Percentiles rank a stretch among this genome's conserved stretches.
phyloP scores from a whole-genome alignment of 2,888 invertebrate species.

The Pantelozetes paolii region DNA sequence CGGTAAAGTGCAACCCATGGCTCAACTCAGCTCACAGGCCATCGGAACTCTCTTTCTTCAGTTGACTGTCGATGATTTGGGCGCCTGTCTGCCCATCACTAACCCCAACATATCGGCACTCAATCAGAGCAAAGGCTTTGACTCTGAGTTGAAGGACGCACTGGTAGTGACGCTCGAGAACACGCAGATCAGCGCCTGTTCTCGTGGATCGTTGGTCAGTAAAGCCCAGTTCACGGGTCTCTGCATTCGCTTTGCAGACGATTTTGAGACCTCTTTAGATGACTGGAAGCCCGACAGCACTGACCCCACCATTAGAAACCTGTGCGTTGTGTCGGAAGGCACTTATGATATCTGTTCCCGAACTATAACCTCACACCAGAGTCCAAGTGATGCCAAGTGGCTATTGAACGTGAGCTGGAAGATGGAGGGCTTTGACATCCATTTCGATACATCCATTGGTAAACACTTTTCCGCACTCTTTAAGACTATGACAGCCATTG shows the following conservation, averaged over 20 bases:
- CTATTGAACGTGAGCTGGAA: constrained; percentile 96
- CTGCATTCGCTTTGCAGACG: constrained; percentile 91
- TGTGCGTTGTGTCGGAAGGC: constrained; percentile 97
- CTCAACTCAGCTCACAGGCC: constrained; percentile 70
- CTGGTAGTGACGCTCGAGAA: constrained; percentile 92
- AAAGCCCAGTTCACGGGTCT: constrained; percentile 66
- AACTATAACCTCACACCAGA: constrained; percentile 68
- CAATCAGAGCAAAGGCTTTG: constrained; percentile 52
- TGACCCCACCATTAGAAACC: constrained; percentile 74
- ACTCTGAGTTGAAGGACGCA: constrained; percentile 77
- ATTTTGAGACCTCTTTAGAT: constrained; percentile 91
- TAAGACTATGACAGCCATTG: constrained; percentile 89
- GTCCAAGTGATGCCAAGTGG: constrained; percentile 77
- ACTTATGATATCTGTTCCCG: constrained; percentile 95
- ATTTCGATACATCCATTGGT: constrained; percentile 90
- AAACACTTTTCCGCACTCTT: constrained; percentile 90
- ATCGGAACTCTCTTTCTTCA: constrained; percentile 87
- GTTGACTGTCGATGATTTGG: constrained; percentile 91
- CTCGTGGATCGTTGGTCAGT: constrained; percentile 89
- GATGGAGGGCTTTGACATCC: constrained; percentile 98
- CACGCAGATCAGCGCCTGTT: constrained; percentile 92
- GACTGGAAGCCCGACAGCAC: constrained; percentile 92
- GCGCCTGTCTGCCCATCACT: constrained; percentile 74
- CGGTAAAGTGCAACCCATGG: constrained; percentile 67
- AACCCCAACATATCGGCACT: constrained; percentile 28